Evolutionary conservation across 2,888 invertebrate species (phyloP).

Genomic region (Diaperis boleti): DNA sequence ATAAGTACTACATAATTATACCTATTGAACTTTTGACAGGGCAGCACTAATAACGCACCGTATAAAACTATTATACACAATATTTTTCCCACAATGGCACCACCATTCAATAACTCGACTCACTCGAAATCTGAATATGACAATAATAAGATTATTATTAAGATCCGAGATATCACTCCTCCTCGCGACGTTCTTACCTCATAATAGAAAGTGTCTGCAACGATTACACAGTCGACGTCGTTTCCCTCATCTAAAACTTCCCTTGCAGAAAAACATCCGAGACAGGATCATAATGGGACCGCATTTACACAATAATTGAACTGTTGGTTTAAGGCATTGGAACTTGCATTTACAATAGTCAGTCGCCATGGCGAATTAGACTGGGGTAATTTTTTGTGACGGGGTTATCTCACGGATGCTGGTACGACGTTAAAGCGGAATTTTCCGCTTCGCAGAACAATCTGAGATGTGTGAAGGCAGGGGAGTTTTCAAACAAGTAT

Average conservation of each 20-base stretch:
- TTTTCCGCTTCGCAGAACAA: neutral
- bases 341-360: slow-evolving; percentile 1
- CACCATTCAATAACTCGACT: slow-evolving; percentile 4
- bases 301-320: slow-evolving; percentile 35
- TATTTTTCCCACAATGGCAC: no score
- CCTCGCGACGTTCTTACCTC: slow-evolving; percentile 1
- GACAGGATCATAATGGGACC: slow-evolving; percentile 26
- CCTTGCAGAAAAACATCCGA: slow-evolving; percentile 20
- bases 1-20: no score
- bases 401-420: neutral
- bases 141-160: slow-evolving; percentile 26
- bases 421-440: neutral
- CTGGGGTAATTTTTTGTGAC: neutral
- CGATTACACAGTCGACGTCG: slow-evolving; percentile 29
- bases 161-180: slow-evolving; percentile 16
- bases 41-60: no score
- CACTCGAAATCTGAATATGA: slow-evolving; percentile 12
- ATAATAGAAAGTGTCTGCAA: slow-evolving; percentile 24
- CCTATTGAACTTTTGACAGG: no score
- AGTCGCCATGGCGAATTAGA: neutral
- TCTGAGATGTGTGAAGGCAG: neutral
- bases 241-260: slow-evolving; percentile 26
- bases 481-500: neutral
- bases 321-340: slow-evolving; percentile 1
- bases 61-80: no score